Evolutionary conservation across 1,140 invertebrate genomes (phyloP), one percentile per base, ranked within the genome.

Genomic region (Xylocopa sonorina): DNA sequence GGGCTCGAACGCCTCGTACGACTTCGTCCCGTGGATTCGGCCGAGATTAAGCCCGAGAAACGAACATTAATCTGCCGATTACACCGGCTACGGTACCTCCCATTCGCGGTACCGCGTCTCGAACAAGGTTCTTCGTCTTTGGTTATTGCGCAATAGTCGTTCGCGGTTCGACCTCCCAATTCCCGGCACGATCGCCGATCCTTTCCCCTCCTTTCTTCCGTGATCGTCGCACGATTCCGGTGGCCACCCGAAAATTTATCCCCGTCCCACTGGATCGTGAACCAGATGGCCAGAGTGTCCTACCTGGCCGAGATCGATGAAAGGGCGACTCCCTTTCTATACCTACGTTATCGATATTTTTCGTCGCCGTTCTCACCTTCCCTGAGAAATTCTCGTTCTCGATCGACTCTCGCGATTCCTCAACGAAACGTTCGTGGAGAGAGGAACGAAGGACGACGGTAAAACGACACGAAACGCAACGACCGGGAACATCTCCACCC

Each of bases 51-150:
- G 73, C 83, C 81, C 83, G 87, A 87, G 83, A 80, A 85, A 84
- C 83, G 87, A 82, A 90, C 91, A 92, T 92, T 92, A 92, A 92
- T 92, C 91, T 92, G 89, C 88, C 91, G 91, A 92, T 92, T 92
- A 92, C 91, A 92, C 88, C 84, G 90, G 82, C 86, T 84, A 83
- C 80, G 86, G 91, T 86, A 89, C 91, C 91, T 91, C 91, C 91
- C 89, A 89, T 92, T 92, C 88, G 85, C 86, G 87, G 91, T 92
- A 91, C 85, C 84, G 77, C 79, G 83, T 83, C 87, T 81, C 67
- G 88, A 88, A 92, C 91, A 91, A 85, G 90, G 76, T 88, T 88
- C 87, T 86, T 84, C 89, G 90, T 90, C 88, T 91, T 88, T 85
- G 86, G 85, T 90, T 90, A 91, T 91, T 90, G 88, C 90, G 88